A percentile compares a stretch with the other conserved stretches of the same genome.
Conservation (phyloP, 2,888 invertebrate genomes). For the Amphipoea lucens region DNA sequence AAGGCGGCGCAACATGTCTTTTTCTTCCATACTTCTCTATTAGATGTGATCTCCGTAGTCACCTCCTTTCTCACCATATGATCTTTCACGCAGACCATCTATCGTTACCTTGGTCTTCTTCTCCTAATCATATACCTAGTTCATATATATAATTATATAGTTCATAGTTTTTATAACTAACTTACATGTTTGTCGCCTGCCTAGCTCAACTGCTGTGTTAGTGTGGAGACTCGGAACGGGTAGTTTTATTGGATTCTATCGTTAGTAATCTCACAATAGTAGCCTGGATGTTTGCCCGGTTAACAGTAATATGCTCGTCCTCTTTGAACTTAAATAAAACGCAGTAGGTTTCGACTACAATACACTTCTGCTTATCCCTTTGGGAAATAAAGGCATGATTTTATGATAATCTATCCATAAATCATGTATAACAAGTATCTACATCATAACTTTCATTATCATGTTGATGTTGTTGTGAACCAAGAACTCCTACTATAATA, state of each 20-base stretch:
- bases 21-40: not conserved
- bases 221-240: not conserved
- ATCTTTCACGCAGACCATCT: not conserved
- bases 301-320: too few species aligned
- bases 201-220: not conserved
- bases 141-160: too few species aligned
- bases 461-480: constrained; percentile 8
- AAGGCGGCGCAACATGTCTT: not conserved
- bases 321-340: not conserved
- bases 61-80: not conserved
- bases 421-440: constrained; percentile 12
- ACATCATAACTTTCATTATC: constrained; percentile 5
- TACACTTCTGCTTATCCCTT: not conserved
- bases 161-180: not conserved
- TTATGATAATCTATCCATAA: not conserved
- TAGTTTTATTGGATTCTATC: not conserved
- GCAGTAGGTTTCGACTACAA: not conserved
- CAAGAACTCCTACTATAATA: not conserved
- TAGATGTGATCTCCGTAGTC: too few species aligned
- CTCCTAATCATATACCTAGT: not conserved
- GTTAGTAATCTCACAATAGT: not conserved
- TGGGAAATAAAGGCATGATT: fast-evolving
- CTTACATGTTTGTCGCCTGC: not conserved
- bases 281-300: not conserved
- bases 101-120: not conserved